Percentiles rank a stretch among this genome's conserved stretches.
Conservation (phyloP, 53 echinoderm and acorn worm species). For the Apostichopus leukothele region DNA sequence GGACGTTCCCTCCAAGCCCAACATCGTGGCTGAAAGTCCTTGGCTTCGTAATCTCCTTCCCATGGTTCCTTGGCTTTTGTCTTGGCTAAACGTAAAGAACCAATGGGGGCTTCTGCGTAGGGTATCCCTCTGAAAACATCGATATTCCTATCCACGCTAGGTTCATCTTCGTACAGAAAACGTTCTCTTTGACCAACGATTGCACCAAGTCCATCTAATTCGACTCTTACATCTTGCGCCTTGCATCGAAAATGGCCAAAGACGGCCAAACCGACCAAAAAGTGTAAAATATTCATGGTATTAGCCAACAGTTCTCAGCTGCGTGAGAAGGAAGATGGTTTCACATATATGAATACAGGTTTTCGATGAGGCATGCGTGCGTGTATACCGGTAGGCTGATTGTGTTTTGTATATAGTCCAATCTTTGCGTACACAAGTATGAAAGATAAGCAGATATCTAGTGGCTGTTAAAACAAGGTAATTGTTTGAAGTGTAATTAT, state of each 20-base stretch:
- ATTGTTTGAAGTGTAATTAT: no score
- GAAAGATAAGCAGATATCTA: no score
- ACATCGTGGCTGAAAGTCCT: conserved; percentile 31
- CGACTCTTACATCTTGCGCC: conserved; percentile 30
- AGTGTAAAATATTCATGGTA: neutral
- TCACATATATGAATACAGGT: no score
- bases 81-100: conserved; percentile 47
- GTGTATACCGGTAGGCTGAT: no score
- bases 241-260: neutral
- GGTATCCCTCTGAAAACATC: conserved; percentile 67
- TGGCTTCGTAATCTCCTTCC: conserved; percentile 46
- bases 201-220: conserved; percentile 14
- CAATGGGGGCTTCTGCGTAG: conserved; percentile 65
- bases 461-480: no score
- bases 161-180: conserved; percentile 33
- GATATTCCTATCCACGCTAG: conserved; percentile 15
- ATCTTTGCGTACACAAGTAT: no score
- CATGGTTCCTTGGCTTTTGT: conserved; percentile 37
- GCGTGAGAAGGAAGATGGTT: no score
- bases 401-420: no score
- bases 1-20: conserved; percentile 29
- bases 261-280: neutral
- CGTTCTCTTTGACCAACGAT: conserved; percentile 17
- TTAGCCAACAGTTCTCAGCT: neutral
- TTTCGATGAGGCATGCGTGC: no score